Base-by-base conservation (phyloP, 1,140 invertebrate species). In the Halesus radiatus region DNA sequence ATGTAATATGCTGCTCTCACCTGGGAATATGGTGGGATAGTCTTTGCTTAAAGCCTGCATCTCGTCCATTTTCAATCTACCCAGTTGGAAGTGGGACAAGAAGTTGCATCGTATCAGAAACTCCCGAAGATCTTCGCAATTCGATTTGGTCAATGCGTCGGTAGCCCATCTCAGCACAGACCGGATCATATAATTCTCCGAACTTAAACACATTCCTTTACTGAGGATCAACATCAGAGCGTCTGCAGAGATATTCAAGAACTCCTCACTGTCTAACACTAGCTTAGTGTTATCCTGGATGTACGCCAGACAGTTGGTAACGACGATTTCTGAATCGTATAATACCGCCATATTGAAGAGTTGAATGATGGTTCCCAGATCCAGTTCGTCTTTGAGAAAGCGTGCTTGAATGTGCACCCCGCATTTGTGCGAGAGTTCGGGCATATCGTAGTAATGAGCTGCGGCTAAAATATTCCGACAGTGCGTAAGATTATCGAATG, bases 221-320 rank as follows among this genome's bases (percentile, higher is more conserved):
- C 0, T 3, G 16, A 76, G 13, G 7, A 81, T 78, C 15, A 53
- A 10, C 15, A 15, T 72, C 1, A 82, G 52, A 60, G 77, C 76
- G n/a, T 79, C 56, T 8, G 37, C 13, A n/a, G 32, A 68, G 0
- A 82, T 54, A 32, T 62, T 16, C 5, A 62, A 45, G 54, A 79
- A 82, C 10, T 76, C 60, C 3, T 68, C 26, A 54, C 78, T 76
- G 8, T 50, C 37, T 20, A 82, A 72, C 4, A 82, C 20, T 15
- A 15, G 50, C 10, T 68, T 60, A 0, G 78, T 54, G 45, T 79
- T 82, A 32, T 82, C 77, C 72, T 82, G 45, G 1, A 82, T 76
- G 23, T 62, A 82, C 13, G 62, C 78, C 5, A 82, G 32, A 22
- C 75, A 82, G 22, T 50, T 37, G 2, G 32, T 64, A 16, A 64